Evolutionary conservation across 2,797 vertebrate species (phyloP), one percentile per base, ranked within the genome.

Genomic region (Glyptemys insculpta): DNA sequence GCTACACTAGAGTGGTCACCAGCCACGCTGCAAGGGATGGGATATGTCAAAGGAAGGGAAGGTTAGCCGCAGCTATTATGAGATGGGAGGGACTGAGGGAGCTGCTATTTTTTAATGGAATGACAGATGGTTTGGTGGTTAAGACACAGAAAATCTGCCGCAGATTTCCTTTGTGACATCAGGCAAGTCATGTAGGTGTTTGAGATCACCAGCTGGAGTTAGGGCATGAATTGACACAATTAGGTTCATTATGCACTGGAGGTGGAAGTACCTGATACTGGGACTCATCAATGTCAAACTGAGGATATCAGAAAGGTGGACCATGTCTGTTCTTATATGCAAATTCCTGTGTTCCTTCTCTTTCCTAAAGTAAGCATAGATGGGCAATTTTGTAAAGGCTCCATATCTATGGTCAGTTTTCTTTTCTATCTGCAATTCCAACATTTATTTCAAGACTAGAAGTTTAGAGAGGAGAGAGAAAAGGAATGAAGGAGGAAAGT

Each of bases 41-140:
- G 52, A 87, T 79, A 88, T 68, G 82, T 92, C 57, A 87, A 92
- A 90, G 91, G 83, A 59, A 16, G 23, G 31, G 31, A 92, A 94
- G 4, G 88, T 95, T 96, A 95, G 72, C 57, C 94, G 82, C 86
- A 95, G 96, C 94, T 95, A 95, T 81, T 96, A 93, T 34, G 89
- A 91, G 74, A 79, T 92, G 79, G 79, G 91, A 93, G 93, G 83
- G 80, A 94, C 0, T 91, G 65, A 93, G 52, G 59, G 95, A 68
- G 84, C 79, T 94, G 54, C 89, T 94, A 81, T 89, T 68, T 93
- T 59, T 96, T 91, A 88, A 87, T 82, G 86, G 94, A 83, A 49
- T 92, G 91, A 92, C 91, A 97, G 82, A 94, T 79, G 89, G 82
- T 59, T 84, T 79, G 90, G 79, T 94, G 82, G 89, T 87, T 52